phyloP scores from a whole-genome alignment of 2,113 vertebrate species.

The Promerops cafer region DNA sequence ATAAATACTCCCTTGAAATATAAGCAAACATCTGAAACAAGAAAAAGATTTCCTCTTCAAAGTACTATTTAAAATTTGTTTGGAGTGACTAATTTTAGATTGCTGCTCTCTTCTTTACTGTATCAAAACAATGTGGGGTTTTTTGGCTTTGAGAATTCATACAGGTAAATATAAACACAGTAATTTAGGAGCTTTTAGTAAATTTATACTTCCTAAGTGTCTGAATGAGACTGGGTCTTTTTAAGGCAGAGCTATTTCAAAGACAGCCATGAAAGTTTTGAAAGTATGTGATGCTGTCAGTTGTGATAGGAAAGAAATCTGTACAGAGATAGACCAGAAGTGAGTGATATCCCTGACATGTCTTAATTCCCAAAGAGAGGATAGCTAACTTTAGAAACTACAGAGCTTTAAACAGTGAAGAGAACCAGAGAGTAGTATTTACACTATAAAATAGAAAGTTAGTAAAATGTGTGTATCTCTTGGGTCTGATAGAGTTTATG shows the following conservation, averaged over 20 bases:
- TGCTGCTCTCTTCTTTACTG: neutral
- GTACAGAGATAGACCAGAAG: neutral
- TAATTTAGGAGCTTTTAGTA: neutral
- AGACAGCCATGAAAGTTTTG: neutral
- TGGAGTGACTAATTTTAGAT: neutral
- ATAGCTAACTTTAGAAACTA: neutral
- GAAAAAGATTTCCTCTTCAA: neutral
- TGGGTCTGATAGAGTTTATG: neutral
- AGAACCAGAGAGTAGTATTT: neutral
- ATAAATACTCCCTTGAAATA: neutral
- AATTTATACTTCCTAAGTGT: neutral
- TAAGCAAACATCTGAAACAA: neutral
- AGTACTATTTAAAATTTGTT: neutral
- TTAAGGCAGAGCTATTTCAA: neutral
- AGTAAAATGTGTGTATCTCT: neutral
- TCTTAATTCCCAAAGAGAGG: neutral
- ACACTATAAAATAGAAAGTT: neutral
- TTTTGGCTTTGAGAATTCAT: neutral
- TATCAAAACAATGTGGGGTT: neutral
- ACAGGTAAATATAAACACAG: neutral
- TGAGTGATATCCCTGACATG: neutral
- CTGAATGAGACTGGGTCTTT: neutral
- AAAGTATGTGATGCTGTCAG: neutral
- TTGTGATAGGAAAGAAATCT: neutral
- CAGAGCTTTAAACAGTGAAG: neutral